A percentile compares a stretch with the other conserved stretches of the same genome.
phyloP scores from a whole-genome alignment of 2,797 vertebrate genomes.

The Morus bassanus region DNA sequence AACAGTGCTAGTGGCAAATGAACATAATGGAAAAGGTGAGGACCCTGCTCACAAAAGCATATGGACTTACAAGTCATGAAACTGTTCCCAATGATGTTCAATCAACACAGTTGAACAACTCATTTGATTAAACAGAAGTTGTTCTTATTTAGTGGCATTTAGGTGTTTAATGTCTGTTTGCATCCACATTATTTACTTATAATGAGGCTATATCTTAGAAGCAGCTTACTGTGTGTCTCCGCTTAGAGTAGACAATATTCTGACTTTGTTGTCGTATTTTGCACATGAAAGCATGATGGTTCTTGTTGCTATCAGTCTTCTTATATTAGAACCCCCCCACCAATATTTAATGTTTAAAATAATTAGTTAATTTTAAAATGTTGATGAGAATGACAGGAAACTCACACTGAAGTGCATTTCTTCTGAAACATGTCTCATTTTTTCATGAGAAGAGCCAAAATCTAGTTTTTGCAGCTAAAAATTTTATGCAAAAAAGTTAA shows the following conservation, averaged over 20 bases:
- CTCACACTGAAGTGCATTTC: background rate
- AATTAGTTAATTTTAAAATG: background rate
- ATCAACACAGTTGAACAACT: background rate
- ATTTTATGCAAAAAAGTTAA: background rate
- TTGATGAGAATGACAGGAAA: background rate
- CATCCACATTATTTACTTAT: background rate
- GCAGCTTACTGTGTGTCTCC: background rate
- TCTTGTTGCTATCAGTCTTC: background rate
- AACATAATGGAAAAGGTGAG: background rate
- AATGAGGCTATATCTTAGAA: background rate
- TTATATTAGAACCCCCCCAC: fast-evolving
- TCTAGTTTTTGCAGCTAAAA: background rate
- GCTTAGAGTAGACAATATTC: background rate
- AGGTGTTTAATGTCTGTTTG: background rate
- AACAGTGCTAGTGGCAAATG: background rate
- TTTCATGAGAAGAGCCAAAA: background rate
- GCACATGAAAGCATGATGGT: background rate
- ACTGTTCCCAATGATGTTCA: background rate
- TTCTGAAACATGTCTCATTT: background rate
- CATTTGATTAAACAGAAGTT: background rate
- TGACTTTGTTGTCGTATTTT: background rate
- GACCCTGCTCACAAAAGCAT: background rate
- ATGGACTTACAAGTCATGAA: background rate
- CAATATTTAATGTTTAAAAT: background rate
- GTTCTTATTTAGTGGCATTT: background rate